Conservation (phyloP, 2,797 vertebrate species). For the Myiotriccus ornatus region DNA sequence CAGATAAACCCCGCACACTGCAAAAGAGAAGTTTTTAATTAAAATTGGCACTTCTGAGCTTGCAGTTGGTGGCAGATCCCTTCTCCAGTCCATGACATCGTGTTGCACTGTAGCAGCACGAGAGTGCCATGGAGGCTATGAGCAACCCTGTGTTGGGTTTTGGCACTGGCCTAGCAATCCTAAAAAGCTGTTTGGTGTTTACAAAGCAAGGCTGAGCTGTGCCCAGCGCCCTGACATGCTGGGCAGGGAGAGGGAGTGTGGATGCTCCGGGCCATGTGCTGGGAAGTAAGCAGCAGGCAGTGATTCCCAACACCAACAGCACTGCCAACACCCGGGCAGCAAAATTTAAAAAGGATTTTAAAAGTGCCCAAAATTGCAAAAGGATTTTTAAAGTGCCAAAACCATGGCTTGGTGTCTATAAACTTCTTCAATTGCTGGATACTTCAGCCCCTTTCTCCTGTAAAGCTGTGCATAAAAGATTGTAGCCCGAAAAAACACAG, state of each 20-base stretch:
- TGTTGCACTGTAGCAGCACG: background rate
- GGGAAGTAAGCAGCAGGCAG: background rate
- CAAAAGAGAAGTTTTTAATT: conserved; percentile 16
- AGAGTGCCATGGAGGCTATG: background rate
- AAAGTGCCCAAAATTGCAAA: background rate
- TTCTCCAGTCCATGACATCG: background rate
- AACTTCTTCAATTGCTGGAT: background rate
- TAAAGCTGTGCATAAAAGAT: fast-evolving
- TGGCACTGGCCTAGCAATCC: background rate
- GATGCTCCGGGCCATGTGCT: background rate
- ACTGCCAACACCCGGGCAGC: background rate
- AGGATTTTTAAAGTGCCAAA: background rate
- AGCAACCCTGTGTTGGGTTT: background rate
- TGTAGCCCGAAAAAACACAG: background rate
- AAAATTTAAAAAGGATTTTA: background rate
- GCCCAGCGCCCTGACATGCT: background rate
- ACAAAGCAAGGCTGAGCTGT: background rate
- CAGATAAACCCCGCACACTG: background rate
- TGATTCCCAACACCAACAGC: fast-evolving
- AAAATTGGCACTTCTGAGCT: conserved; percentile 25
- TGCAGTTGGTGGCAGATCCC: background rate
- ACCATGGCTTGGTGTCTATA: background rate
- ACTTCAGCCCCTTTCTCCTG: background rate
- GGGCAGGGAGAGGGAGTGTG: background rate
- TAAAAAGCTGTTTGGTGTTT: conserved; percentile 36